Conservation (phyloP, 1,140 invertebrate species). For the Bombus cullumanus region DNA sequence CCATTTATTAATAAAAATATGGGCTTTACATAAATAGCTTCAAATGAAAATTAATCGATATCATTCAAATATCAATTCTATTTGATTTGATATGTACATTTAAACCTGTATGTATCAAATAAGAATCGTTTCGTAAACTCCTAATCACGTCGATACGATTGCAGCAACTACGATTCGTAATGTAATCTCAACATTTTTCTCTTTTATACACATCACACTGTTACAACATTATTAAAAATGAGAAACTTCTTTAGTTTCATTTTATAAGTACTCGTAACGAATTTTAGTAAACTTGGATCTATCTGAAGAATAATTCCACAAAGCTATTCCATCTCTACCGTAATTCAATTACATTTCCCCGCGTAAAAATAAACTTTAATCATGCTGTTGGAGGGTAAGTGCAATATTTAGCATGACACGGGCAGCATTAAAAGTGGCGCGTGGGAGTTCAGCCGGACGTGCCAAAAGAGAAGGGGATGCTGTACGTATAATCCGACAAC, state of each 20-base stretch:
- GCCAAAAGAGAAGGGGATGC: slow-evolving; percentile 24
- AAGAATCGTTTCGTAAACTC: neutral
- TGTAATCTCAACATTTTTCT: neutral
- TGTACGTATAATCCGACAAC: slow-evolving; percentile 43
- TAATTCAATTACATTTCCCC: slow-evolving; percentile 22
- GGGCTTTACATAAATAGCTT: slow-evolving; percentile 3
- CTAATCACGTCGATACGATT: neutral
- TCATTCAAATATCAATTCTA: neutral
- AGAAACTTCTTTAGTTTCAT: too few relatives aligned
- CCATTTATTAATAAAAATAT: slow-evolving; percentile 15
- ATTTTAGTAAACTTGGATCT: neutral
- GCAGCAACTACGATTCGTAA: neutral
- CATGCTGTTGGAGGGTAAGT: slow-evolving; percentile 32
- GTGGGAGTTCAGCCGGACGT: slow-evolving; percentile 17
- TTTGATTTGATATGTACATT: neutral
- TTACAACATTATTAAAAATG: too few relatives aligned
- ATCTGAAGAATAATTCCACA: neutral
- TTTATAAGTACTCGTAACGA: neutral
- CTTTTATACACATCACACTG: too few relatives aligned
- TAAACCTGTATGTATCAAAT: neutral
- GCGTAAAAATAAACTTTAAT: slow-evolving; percentile 41
- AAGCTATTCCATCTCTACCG: neutral
- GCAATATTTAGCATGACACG: slow-evolving; percentile 43
- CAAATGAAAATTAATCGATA: neutral
- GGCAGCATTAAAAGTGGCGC: slow-evolving; percentile 10